These are phyloP conservation scores for Bufo gargarizans DNA, from an alignment of 2,113 vertebrate genomes.

Conservation along the genomic window DNA sequence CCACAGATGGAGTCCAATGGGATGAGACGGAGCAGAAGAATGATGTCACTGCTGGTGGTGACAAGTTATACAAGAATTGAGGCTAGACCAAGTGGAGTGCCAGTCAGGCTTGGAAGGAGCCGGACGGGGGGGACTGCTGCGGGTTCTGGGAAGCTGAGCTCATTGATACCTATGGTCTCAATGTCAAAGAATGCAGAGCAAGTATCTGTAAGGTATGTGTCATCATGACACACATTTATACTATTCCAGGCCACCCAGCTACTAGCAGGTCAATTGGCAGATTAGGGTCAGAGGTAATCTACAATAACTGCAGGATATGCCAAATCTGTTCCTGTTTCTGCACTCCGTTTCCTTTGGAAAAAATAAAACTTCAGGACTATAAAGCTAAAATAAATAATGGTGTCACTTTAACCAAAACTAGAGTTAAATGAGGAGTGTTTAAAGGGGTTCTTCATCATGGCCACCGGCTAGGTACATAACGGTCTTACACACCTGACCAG, in stretches of 20 bases:
- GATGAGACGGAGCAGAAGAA: constrained; percentile 40
- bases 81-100: constrained; percentile 51
- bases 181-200: constrained; percentile 18
- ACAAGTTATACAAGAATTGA: constrained; percentile 53
- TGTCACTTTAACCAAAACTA: background rate
- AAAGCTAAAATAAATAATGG: background rate
- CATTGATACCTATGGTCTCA: constrained; percentile 34
- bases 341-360: background rate
- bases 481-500: too few species aligned
- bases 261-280: background rate
- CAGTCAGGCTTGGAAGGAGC: background rate
- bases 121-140: background rate
- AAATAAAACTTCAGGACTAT: background rate
- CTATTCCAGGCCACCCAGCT: constrained; percentile 38
- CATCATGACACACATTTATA: constrained; percentile 20
- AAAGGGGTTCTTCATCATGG: background rate
- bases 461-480: too few species aligned
- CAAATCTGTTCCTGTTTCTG: background rate
- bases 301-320: background rate
- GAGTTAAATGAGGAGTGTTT: background rate
- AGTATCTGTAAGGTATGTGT: constrained; percentile 22
- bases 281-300: background rate
- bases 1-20: constrained; percentile 63
- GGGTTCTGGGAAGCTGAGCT: constrained; percentile 17
- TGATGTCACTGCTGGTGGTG: constrained; percentile 56